phyloP scores from a whole-genome alignment of 2,888 invertebrate genomes.

The Frankliniella fusca region DNA sequence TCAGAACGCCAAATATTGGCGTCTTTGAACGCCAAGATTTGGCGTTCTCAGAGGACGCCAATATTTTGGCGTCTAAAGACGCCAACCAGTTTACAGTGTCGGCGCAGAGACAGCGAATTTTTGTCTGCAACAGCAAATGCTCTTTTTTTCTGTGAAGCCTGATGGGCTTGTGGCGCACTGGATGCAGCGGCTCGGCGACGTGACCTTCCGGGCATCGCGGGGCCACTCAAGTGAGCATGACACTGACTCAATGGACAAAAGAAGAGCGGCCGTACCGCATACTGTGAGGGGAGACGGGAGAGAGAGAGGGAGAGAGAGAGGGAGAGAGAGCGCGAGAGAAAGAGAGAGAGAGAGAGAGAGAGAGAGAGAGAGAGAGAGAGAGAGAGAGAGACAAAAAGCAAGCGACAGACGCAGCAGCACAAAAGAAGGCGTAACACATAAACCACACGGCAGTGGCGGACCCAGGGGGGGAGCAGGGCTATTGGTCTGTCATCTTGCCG shows the following conservation, averaged over 20 bases:
- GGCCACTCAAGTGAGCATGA: slow-evolving; percentile 15
- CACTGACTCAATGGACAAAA: background rate
- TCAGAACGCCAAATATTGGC: no score
- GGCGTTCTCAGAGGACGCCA: no score
- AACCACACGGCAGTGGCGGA: background rate
- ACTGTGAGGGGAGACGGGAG: background rate
- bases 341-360: background rate
- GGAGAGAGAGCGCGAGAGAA: background rate
- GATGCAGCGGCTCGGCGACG: no score
- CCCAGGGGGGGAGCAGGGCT: background rate
- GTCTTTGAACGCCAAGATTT: no score
- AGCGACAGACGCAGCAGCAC: background rate
- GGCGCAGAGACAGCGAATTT: no score
- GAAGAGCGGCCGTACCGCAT: background rate
- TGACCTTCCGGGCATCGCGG: background rate
- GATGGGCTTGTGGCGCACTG: no score
- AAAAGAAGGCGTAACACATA: background rate
- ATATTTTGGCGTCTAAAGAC: no score
- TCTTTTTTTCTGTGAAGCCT: no score
- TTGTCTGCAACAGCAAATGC: no score
- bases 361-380: background rate
- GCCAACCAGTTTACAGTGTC: no score
- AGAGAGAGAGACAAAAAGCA: background rate
- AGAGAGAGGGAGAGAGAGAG: background rate
- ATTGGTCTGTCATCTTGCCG: slow-evolving; percentile 8